Base-by-base conservation (phyloP, 2,113 vertebrate species). In the Nothoprocta pentlandii region DNA sequence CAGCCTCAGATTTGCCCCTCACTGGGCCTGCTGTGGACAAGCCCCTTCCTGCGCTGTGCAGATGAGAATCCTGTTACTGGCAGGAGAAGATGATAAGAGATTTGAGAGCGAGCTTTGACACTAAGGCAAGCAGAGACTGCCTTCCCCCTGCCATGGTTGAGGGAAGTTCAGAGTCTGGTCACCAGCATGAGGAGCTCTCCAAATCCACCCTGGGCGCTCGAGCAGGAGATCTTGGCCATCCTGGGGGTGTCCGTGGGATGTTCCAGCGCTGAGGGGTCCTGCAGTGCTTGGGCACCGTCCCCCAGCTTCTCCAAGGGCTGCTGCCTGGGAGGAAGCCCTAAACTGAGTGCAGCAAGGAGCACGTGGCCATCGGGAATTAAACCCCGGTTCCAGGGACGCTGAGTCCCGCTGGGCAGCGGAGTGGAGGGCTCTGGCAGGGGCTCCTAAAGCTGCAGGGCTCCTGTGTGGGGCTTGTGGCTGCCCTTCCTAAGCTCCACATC, bases 401-500 rank as follows among this genome's bases (percentile, higher is more conserved):
- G 34, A 7, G 58, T 6, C 0, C 6, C 16, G 58, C 32, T n/a
- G 19, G 47, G 51, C 32, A 10, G 23, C 25, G 13, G 90, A 12
- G 66, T 36, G 9, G 22, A 4, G 30, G 59, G 25, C 30, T 9
- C 44, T 19, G 9, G 39, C 2, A 17, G 61, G 30, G 8, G 21
- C 67, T 28, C 22, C 8, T 41, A 12, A 30, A 0, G 0, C 1
- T 2, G 49, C 34, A 16, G 20, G 12, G 6, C 19, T 34, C 28
- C 39, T 12, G n/a, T 54, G 79, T 0, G 1, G 28, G 11, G 39
- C 11, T 22, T 23, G 39, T 2, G 41, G 6, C 6, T 19, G 30
- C 39, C 0, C 47, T 79, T 68, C 46, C 62, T 34, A 68, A 42
- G 14, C 11, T 9, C 46, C 28, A 34, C 1, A 2, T 12, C 1